Conservation (phyloP, 2,888 invertebrate genomes). For the Amphipyra tragopoginis region DNA sequence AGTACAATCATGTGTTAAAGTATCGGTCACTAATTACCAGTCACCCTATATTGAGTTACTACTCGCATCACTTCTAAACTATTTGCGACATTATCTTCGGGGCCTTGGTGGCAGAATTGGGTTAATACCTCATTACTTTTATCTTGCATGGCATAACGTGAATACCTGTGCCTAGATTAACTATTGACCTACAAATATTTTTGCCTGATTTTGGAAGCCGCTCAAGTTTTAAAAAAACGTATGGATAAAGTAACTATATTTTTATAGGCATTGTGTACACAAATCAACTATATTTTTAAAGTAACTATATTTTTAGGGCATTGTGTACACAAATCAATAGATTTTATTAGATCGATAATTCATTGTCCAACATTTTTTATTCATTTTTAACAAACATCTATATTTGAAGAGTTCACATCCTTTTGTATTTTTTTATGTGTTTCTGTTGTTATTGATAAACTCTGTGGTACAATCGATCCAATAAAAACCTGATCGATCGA, state of each 20-base stretch:
- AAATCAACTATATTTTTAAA: not conserved
- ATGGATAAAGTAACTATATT: too few species aligned
- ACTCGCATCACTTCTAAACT: constrained; percentile 5
- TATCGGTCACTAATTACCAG: too few species aligned
- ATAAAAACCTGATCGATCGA: constrained; percentile 84
- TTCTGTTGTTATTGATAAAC: constrained; percentile 73
- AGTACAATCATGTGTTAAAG: too few species aligned
- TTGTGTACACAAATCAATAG: constrained; percentile 5
- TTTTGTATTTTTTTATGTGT: constrained; percentile 63
- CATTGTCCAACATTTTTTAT: constrained; percentile 22
- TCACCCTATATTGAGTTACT: too few species aligned
- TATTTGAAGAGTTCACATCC: constrained; percentile 58
- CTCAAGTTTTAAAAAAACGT: too few species aligned
- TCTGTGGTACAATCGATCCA: constrained; percentile 73
- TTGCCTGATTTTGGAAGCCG: not conserved
- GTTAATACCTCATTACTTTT: constrained; percentile 42
- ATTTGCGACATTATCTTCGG: constrained; percentile 28
- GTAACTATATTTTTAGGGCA: constrained; percentile 17
- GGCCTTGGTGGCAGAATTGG: constrained; percentile 39
- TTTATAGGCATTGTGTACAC: constrained; percentile 1
- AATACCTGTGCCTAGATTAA: constrained; percentile 34
- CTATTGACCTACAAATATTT: constrained; percentile 26
- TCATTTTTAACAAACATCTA: constrained; percentile 51
- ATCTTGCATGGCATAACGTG: constrained; percentile 21
- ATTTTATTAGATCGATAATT: not conserved